Conservation (phyloP, 2,797 vertebrate genomes). For the Coregonus sp. region DNA sequence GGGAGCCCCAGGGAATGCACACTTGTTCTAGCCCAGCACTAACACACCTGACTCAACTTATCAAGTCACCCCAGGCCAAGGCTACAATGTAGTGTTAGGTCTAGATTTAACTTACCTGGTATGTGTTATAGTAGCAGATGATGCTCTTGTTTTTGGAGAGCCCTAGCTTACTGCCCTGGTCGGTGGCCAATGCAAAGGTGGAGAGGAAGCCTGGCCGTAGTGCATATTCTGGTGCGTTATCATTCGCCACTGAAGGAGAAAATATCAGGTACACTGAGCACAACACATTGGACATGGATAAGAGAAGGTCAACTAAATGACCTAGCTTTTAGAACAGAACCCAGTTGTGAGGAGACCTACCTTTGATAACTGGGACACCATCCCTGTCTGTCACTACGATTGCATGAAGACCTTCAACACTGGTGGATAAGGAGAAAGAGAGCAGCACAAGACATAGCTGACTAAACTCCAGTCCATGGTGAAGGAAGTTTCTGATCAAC, state of each 20-base stretch:
- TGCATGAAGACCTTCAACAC: slow-evolving; percentile 94
- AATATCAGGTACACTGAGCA: neutral
- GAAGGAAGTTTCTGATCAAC: too few species aligned
- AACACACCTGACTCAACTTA: neutral
- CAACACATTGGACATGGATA: neutral
- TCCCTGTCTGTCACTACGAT: slow-evolving; percentile 94
- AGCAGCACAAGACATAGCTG: neutral
- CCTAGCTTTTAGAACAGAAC: neutral
- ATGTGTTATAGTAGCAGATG: slow-evolving; percentile 95
- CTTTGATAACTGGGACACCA: slow-evolving; percentile 95
- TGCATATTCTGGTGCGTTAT: slow-evolving; percentile 91
- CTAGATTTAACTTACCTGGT: slow-evolving; percentile 74
- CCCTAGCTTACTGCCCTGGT: slow-evolving; percentile 96
- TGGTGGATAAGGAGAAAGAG: slow-evolving; percentile 42
- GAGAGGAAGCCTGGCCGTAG: slow-evolving; percentile 92
- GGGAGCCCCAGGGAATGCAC: neutral
- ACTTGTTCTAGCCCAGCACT: too few species aligned
- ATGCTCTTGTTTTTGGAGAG: slow-evolving; percentile 99
- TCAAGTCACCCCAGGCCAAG: neutral
- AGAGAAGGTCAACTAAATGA: neutral
- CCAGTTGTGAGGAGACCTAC: slow-evolving; percentile 61
- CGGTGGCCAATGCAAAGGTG: slow-evolving; percentile 94
- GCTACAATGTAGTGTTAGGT: neutral
- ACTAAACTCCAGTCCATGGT: too few species aligned
- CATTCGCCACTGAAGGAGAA: slow-evolving; percentile 86